A percentile compares a stretch with the other conserved stretches of the same genome.
Evolutionary conservation across 2,113 vertebrate genomes (phyloP).

Genomic region (Gavialis gangeticus): DNA sequence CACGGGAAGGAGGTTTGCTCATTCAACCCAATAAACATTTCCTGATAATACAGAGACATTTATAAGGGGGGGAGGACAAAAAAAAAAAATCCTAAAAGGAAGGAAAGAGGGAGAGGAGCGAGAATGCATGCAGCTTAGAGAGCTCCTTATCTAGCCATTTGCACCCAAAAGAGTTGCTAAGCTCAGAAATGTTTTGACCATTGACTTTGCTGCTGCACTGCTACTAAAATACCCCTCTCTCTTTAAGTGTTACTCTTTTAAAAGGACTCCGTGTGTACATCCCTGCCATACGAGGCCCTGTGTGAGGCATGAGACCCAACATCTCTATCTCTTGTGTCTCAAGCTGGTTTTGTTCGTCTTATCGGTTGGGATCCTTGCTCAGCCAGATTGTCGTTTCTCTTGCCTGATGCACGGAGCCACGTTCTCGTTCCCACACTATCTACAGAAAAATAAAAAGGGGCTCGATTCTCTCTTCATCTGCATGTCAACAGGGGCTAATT

Average conservation of each 20-base stretch:
- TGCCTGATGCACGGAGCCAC: fast-evolving
- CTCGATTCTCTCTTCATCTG: not conserved
- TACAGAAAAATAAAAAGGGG: not conserved
- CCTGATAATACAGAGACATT: not conserved
- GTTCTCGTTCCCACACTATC: fast-evolving
- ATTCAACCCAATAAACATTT: not conserved
- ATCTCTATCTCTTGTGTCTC: not conserved
- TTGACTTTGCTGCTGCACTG: not conserved
- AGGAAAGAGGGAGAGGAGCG: fast-evolving
- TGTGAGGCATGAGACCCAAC: not conserved
- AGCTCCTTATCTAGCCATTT: not conserved
- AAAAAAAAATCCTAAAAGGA: too few relatives aligned
- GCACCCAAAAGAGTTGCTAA: not conserved
- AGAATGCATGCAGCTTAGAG: fast-evolving
- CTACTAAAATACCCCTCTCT: not conserved
- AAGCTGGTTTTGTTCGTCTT: not conserved
- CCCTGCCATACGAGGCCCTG: not conserved
- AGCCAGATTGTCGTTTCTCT: not conserved
- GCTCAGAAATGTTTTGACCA: fast-evolving
- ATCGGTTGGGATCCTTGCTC: not conserved
- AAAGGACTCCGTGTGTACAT: not conserved
- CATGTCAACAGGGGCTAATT: not conserved
- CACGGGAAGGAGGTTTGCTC: not conserved
- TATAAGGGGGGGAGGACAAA: not conserved
- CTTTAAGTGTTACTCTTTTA: not conserved